A percentile compares a stretch with the other conserved stretches of the same genome.
These are phyloP conservation scores for Halictus rubicundus DNA, from an alignment of 1,140 invertebrate species.

Conservation along the genomic window DNA sequence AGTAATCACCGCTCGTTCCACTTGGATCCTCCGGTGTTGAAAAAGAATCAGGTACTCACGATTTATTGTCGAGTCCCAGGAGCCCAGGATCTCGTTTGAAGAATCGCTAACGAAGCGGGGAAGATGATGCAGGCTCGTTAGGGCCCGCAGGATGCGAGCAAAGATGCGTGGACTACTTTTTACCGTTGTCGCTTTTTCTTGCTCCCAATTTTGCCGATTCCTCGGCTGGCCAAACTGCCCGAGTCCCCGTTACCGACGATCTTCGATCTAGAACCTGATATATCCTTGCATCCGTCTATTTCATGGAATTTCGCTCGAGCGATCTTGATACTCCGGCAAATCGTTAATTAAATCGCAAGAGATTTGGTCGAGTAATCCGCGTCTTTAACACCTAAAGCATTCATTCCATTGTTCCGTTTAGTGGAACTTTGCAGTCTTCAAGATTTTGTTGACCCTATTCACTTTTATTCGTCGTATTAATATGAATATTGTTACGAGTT, in stretches of 20 bases:
- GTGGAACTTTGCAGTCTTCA: too few species aligned
- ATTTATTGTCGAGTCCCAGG: not conserved
- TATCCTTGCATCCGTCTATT: slow-evolving; percentile 37
- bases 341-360: too few species aligned
- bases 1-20: too few species aligned
- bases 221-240: slow-evolving; percentile 13
- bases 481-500: too few species aligned
- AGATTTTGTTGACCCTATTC: too few species aligned
- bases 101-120: not conserved
- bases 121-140: slow-evolving; percentile 10
- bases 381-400: too few species aligned
- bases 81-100: not conserved
- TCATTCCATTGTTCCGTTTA: too few species aligned
- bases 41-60: not conserved
- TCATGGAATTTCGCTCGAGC: slow-evolving; percentile 6
- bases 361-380: too few species aligned
- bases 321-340: not conserved
- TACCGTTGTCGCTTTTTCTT: slow-evolving; percentile 68
- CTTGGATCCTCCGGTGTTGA: too few species aligned
- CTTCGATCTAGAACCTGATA: slow-evolving; percentile 49
- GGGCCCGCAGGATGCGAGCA: not conserved
- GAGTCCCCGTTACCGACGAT: slow-evolving; percentile 59
- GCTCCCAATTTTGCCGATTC: slow-evolving; percentile 56
- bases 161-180: slow-evolving; percentile 59
- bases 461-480: too few species aligned